phyloP scores from a whole-genome alignment of 1,140 invertebrate genomes.

The Hypsibius dujardini region DNA sequence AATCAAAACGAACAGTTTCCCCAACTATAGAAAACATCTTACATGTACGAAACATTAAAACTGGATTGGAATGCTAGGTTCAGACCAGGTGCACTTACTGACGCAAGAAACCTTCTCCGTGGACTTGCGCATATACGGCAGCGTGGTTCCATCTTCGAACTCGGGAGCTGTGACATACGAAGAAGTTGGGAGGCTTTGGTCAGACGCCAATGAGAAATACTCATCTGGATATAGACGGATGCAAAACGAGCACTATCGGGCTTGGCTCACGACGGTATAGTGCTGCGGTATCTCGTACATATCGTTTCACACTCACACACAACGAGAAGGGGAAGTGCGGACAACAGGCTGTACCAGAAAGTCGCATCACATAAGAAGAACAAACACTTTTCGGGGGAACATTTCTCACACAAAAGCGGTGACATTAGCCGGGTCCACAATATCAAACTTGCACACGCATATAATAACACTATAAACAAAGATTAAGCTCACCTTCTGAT shows the following conservation, averaged over 20 bases:
- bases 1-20: constrained; percentile 64
- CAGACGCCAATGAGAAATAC: constrained; percentile 15
- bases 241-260: constrained; percentile 15
- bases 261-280: background rate
- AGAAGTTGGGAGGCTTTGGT: background rate
- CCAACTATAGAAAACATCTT: background rate
- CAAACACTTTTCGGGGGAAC: too few relatives aligned
- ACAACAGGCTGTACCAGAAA: background rate
- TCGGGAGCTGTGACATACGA: constrained; percentile 17
- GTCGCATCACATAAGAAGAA: too few relatives aligned
- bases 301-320: too few relatives aligned
- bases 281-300: background rate
- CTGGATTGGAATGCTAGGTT: background rate
- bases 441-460: background rate
- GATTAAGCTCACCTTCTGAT: background rate
- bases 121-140: constrained; percentile 10
- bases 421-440: background rate
- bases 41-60: background rate
- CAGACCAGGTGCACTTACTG: background rate
- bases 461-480: background rate
- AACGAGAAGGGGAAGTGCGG: background rate
- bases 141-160: constrained; percentile 9
- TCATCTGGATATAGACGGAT: constrained; percentile 9
- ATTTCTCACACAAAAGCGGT: too few relatives aligned
- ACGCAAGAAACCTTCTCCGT: constrained; percentile 7